These are phyloP conservation scores for Tiliqua scincoides DNA, from an alignment of 2,113 vertebrate species.

Conservation along the genomic window DNA sequence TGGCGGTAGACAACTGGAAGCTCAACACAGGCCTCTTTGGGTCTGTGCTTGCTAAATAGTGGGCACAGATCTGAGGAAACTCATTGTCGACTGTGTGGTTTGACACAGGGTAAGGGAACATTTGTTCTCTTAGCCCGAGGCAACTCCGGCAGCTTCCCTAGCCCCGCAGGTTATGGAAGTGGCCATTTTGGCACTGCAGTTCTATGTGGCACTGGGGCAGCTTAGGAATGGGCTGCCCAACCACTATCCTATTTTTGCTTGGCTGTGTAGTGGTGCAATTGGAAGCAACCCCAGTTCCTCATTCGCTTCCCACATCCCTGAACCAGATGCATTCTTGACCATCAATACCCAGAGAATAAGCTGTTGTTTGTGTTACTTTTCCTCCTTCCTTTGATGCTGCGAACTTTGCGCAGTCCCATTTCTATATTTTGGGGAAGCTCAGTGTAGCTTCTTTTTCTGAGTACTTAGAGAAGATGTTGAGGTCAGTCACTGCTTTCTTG, in stretches of 20 bases:
- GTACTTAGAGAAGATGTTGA: background rate
- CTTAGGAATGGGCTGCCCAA: too few relatives aligned
- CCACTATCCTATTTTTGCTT: background rate
- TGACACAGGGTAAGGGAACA: too few relatives aligned
- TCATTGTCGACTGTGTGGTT: too few relatives aligned
- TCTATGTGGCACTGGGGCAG: too few relatives aligned
- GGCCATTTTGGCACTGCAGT: too few relatives aligned
- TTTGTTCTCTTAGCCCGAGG: too few relatives aligned
- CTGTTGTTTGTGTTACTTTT: background rate
- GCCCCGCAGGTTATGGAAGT: too few relatives aligned
- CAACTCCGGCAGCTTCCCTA: too few relatives aligned
- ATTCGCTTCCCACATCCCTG: background rate
- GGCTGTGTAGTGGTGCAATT: background rate
- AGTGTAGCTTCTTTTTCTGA: background rate
- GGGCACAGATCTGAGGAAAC: too few relatives aligned
- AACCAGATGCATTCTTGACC: background rate
- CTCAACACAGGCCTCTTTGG: too few relatives aligned
- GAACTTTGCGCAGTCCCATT: background rate
- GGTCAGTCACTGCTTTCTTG: slow-evolving; percentile 2
- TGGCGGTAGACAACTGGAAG: too few relatives aligned
- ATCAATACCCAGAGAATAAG: background rate
- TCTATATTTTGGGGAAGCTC: slow-evolving; percentile 1
- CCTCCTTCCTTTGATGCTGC: background rate
- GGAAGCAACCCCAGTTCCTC: background rate
- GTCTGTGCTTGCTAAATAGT: too few relatives aligned